Percentiles rank a stretch among this genome's conserved stretches.
Evolutionary conservation across 2,888 invertebrate genomes (phyloP).

Genomic region (Melanostoma scalare): DNA sequence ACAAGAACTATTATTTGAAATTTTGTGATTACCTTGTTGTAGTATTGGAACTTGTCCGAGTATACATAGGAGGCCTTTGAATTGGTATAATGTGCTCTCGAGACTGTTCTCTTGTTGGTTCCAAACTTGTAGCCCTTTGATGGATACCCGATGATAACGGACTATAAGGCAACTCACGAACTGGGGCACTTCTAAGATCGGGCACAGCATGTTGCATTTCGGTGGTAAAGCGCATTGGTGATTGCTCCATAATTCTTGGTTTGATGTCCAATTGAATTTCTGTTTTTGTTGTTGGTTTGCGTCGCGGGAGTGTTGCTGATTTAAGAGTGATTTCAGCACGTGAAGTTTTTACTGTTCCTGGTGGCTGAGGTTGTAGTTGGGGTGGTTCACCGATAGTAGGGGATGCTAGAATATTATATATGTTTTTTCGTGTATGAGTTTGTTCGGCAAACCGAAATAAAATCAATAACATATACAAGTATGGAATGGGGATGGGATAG

Average conservation of each 20-base stretch:
- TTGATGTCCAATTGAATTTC: slow-evolving; percentile 85
- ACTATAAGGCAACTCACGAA: slow-evolving; percentile 81
- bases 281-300: slow-evolving; percentile 86
- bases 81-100: slow-evolving; percentile 88
- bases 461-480: slow-evolving; percentile 6
- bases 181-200: slow-evolving; percentile 81
- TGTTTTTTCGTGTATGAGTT: not conserved
- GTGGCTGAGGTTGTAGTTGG: slow-evolving; percentile 32
- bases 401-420: slow-evolving; percentile 50
- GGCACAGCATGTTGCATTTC: slow-evolving; percentile 85
- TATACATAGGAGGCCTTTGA: slow-evolving; percentile 82
- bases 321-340: slow-evolving; percentile 87
- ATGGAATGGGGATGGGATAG: slow-evolving; percentile 51
- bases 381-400: slow-evolving; percentile 52
- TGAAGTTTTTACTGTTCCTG: slow-evolving; percentile 83
- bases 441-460: too few species aligned
- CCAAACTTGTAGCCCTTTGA: slow-evolving; percentile 84
- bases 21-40: slow-evolving; percentile 77
- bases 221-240: slow-evolving; percentile 84
- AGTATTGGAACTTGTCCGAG: slow-evolving; percentile 79
- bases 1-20: not conserved
- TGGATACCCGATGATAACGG: slow-evolving; percentile 78
- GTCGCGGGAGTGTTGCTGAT: slow-evolving; percentile 86
- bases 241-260: slow-evolving; percentile 79
- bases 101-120: slow-evolving; percentile 82